A percentile compares a stretch with the other conserved stretches of the same genome.
These are phyloP conservation scores for Heliangelus exortis DNA, from an alignment of 2,797 vertebrate genomes.

Conservation along the genomic window DNA sequence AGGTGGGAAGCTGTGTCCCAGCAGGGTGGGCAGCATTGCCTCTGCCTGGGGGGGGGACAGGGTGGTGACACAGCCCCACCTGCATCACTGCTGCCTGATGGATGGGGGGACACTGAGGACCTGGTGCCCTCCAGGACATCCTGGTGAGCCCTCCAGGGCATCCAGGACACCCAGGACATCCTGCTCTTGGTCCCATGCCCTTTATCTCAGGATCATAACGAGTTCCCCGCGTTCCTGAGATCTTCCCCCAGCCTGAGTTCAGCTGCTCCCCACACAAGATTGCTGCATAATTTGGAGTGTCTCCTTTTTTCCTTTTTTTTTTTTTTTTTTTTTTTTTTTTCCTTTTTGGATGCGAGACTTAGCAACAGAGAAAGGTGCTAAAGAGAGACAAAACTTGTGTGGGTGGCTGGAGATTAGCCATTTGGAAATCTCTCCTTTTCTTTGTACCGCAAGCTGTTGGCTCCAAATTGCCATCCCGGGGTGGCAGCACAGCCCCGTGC, in stretches of 20 bases:
- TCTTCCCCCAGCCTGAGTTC: not conserved
- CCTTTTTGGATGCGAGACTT: constrained; percentile 71
- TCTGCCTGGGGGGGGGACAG: not conserved
- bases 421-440: constrained; percentile 68
- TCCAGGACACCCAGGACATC: not conserved
- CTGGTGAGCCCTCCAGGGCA: not conserved
- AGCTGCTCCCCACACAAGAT: not conserved
- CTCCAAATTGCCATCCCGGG: not conserved
- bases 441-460: constrained; percentile 62
- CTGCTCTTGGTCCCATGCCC: not conserved
- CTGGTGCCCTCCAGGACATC: not conserved
- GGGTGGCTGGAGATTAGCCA: constrained; percentile 75
- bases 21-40: no score
- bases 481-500: not conserved
- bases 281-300: constrained; percentile 53
- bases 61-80: not conserved
- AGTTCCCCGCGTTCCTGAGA: not conserved
- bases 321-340: not conserved
- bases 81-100: not conserved
- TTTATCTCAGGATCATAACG: not conserved
- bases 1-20: no score
- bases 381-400: constrained; percentile 74
- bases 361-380: constrained; percentile 74
- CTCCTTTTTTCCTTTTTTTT: constrained; percentile 36
- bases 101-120: not conserved